Conservation (phyloP, 2,888 invertebrate genomes). For the Teleiodes luculella region DNA sequence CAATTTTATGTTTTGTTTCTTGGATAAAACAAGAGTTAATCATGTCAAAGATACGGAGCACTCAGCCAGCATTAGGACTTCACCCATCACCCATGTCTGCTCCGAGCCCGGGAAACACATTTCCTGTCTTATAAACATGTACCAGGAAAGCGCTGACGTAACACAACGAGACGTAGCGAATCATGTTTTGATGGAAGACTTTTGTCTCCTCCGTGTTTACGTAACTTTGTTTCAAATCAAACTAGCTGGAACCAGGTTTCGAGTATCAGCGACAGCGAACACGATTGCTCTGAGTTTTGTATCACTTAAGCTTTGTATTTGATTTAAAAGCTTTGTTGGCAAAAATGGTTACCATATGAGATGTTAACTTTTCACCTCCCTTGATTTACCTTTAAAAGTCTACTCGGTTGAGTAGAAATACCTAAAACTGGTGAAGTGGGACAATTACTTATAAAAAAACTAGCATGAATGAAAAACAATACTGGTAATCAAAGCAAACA, state of each 20-base stretch:
- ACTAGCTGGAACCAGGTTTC: slow-evolving; percentile 16
- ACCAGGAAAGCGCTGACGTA: slow-evolving; percentile 45
- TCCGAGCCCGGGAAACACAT: slow-evolving; percentile 45
- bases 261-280: neutral
- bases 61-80: slow-evolving; percentile 11
- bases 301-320: neutral
- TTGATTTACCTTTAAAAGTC: no score
- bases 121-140: slow-evolving; percentile 45
- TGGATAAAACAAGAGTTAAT: neutral
- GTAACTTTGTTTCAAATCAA: slow-evolving; percentile 28
- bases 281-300: neutral
- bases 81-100: slow-evolving; percentile 41
- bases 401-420: no score
- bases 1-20: neutral
- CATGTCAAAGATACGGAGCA: neutral
- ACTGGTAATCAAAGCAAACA: no score
- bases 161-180: slow-evolving; percentile 38
- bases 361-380: no score
- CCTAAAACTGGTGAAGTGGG: no score
- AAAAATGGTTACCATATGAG: no score
- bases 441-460: no score
- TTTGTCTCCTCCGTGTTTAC: slow-evolving; percentile 25
- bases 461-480: no score
- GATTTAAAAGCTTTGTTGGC: no score
- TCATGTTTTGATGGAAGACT: slow-evolving; percentile 42